Percentiles rank a stretch among this genome's conserved stretches.
Evolutionary conservation across 2,888 invertebrate genomes (phyloP).

Genomic region (Lycia hirtaria): DNA sequence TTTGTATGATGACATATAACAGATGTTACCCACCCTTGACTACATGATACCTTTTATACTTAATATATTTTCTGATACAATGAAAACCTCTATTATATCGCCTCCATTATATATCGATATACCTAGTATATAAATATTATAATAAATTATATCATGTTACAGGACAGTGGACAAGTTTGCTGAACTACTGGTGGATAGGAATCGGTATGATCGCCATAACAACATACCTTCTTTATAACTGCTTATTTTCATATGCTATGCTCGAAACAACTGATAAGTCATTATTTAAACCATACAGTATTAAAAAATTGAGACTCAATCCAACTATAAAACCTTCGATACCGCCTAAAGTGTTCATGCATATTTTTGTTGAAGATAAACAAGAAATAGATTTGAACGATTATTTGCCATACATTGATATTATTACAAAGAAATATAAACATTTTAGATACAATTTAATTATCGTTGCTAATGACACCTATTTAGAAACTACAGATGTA

Average conservation of each 20-base stretch:
- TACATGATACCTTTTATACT: background rate
- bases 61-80: background rate
- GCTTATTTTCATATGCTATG: constrained; percentile 59
- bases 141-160: constrained; percentile 46
- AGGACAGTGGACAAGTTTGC: constrained; percentile 72
- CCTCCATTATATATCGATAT: too few species aligned
- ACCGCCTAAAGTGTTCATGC: constrained; percentile 63
- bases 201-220: constrained; percentile 69
- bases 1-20: background rate
- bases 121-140: too few species aligned
- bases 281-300: constrained; percentile 38
- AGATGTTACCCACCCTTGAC: background rate
- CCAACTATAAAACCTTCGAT: background rate
- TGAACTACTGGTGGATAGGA: constrained; percentile 73
- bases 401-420: constrained; percentile 64
- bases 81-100: too few species aligned
- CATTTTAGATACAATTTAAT: constrained; percentile 64
- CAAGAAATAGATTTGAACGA: constrained; percentile 57
- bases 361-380: constrained; percentile 58
- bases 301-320: constrained; percentile 9
- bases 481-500: constrained; percentile 41
- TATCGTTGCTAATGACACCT: constrained; percentile 65
- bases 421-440: constrained; percentile 59
- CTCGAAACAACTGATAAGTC: constrained; percentile 51
- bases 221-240: constrained; percentile 71